phyloP scores from a whole-genome alignment of 1,140 invertebrate species.

The Drosophila pachea region DNA sequence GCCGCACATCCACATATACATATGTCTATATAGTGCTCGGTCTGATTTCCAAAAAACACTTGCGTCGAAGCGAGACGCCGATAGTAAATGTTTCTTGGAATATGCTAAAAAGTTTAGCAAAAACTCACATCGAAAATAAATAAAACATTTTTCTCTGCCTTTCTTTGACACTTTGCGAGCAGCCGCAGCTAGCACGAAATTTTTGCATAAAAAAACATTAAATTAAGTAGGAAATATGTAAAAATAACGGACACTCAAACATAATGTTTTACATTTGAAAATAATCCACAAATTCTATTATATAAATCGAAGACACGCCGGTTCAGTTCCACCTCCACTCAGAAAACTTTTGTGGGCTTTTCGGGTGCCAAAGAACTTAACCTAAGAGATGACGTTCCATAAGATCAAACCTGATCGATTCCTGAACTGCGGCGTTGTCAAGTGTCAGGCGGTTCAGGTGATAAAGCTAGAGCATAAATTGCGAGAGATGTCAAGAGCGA shows the following conservation, averaged over 20 bases:
- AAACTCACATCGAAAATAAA: slow-evolving; percentile 72
- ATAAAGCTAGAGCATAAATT: slow-evolving; percentile 9
- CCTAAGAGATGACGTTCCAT: not conserved
- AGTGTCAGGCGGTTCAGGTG: slow-evolving; percentile 10
- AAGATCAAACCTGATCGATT: not conserved
- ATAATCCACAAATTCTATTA: slow-evolving; percentile 34
- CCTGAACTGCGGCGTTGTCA: slow-evolving; percentile 9
- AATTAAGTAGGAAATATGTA: not conserved
- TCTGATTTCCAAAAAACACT: slow-evolving; percentile 24
- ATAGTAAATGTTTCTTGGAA: slow-evolving; percentile 57
- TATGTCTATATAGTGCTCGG: slow-evolving; percentile 20
- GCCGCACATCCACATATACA: slow-evolving; percentile 33
- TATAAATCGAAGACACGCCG: slow-evolving; percentile 2
- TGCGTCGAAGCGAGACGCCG: slow-evolving; percentile 56
- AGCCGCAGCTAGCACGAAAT: slow-evolving; percentile 48
- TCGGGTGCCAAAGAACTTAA: not conserved
- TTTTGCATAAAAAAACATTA: not conserved
- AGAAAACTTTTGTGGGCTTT: not conserved
- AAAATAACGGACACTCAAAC: slow-evolving; percentile 12
- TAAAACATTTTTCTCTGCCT: slow-evolving; percentile 62
- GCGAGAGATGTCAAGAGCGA: slow-evolving; percentile 2
- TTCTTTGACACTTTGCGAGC: slow-evolving; percentile 66
- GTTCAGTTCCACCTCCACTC: not conserved
- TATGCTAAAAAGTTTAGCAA: slow-evolving; percentile 37
- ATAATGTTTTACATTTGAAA: slow-evolving; percentile 28